These are phyloP conservation scores for Mechanitis mazaeus DNA, from an alignment of 2,888 invertebrate species.

Conservation along the genomic window DNA sequence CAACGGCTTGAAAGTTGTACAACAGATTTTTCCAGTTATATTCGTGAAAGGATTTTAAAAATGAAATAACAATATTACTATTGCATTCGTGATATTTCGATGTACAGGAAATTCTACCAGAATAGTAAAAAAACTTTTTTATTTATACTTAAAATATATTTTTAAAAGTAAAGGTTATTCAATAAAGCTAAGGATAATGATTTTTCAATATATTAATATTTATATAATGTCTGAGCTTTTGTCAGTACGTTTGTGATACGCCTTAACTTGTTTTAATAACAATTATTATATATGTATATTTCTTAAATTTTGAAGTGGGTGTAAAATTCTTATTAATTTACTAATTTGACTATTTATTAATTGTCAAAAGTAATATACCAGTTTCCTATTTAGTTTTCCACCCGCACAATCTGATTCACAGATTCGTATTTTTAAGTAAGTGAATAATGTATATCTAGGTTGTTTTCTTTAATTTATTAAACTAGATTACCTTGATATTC, in stretches of 20 bases:
- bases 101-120: too few species aligned
- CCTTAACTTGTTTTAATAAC: background rate
- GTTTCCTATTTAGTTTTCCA: constrained; percentile 61
- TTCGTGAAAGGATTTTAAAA: constrained; percentile 5
- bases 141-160: too few species aligned
- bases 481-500: constrained; percentile 66
- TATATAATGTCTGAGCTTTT: too few species aligned
- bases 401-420: constrained; percentile 62
- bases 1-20: constrained; percentile 40
- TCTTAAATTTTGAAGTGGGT: background rate
- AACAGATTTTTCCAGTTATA: constrained; percentile 24
- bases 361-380: constrained; percentile 40
- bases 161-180: too few species aligned
- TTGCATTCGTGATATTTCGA: too few species aligned
- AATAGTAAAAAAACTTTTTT: too few species aligned
- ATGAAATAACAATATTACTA: background rate
- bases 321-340: constrained; percentile 2
- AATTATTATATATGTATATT: background rate
- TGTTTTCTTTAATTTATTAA: constrained; percentile 9
- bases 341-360: constrained; percentile 9
- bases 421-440: constrained; percentile 40
- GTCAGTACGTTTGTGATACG: too few species aligned
- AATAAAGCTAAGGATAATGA: too few species aligned
- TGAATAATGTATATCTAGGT: constrained; percentile 29
- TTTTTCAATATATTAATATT: too few species aligned